phyloP scores from a whole-genome alignment of 2,888 invertebrate species.

The Coenonympha glycerion region DNA sequence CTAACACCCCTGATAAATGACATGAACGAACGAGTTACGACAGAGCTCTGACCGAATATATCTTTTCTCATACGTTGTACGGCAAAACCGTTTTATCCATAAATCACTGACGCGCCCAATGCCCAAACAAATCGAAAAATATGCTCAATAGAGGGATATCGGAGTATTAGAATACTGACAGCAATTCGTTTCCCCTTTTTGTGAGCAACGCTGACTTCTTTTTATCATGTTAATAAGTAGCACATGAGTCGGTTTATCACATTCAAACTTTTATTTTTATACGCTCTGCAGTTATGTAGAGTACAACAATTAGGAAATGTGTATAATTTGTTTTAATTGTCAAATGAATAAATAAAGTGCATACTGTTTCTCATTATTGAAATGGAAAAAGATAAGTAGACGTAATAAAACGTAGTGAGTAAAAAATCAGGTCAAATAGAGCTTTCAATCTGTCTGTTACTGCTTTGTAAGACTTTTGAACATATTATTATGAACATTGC shows the following conservation, averaged over 20 bases:
- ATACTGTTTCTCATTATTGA: slow-evolving; percentile 7
- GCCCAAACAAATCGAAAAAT: slow-evolving; percentile 50
- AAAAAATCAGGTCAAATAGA: slow-evolving; percentile 5
- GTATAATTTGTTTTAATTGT: too few relatives aligned
- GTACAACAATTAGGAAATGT: too few relatives aligned
- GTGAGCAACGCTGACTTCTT: slow-evolving; percentile 19
- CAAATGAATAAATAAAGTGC: too few relatives aligned
- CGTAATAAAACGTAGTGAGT: slow-evolving; percentile 12
- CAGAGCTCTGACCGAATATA: slow-evolving; percentile 19
- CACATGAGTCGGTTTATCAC: too few relatives aligned
- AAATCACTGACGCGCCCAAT: slow-evolving; percentile 44
- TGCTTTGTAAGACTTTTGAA: slow-evolving; percentile 6
- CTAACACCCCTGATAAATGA: too few relatives aligned
- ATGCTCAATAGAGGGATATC: slow-evolving; percentile 48
- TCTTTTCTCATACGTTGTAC: slow-evolving; percentile 19
- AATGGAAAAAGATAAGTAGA: slow-evolving; percentile 7
- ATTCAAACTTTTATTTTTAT: too few relatives aligned
- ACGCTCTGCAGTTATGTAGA: too few relatives aligned
- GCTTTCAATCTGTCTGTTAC: slow-evolving; percentile 3
- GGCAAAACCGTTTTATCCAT: slow-evolving; percentile 38
- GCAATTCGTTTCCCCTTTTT: slow-evolving; percentile 22
- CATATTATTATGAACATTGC: background rate
- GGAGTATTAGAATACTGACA: slow-evolving; percentile 35
- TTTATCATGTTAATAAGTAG: slow-evolving; percentile 11
- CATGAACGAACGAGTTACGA: slow-evolving; percentile 24